These are phyloP conservation scores for Tipula lateralis DNA, from an alignment of 2,888 invertebrate species.

Conservation along the genomic window DNA sequence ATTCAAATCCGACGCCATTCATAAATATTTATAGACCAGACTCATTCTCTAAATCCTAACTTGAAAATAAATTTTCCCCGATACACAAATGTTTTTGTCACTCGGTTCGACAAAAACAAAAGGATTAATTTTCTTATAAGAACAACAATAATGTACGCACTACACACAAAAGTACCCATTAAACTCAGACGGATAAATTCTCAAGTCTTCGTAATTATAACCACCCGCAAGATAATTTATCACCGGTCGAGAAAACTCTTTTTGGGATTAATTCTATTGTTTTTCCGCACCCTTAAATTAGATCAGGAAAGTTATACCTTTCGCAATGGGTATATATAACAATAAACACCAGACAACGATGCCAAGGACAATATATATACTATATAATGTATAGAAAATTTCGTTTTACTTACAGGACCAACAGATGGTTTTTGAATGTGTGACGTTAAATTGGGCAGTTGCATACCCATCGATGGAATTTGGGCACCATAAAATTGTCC, in stretches of 20 bases:
- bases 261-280: background rate
- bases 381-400: background rate
- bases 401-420: constrained; percentile 46
- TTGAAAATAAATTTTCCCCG: background rate
- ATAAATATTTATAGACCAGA: too few species aligned
- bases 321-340: background rate
- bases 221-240: background rate
- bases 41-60: too few species aligned
- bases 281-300: background rate
- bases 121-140: background rate
- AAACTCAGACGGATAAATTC: background rate
- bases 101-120: background rate
- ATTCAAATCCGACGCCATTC: too few species aligned
- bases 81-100: background rate
- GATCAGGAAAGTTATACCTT: background rate
- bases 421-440: constrained; percentile 50
- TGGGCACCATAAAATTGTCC: constrained; percentile 58
- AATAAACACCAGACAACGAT: background rate
- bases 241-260: background rate
- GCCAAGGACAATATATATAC: background rate
- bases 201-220: background rate
- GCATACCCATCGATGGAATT: constrained; percentile 58
- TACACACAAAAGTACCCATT: background rate
- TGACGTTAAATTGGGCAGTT: constrained; percentile 50
- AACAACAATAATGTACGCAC: background rate